Evolutionary conservation across 2,113 vertebrate genomes (phyloP).

Genomic region (Odocoileus virginianus): DNA sequence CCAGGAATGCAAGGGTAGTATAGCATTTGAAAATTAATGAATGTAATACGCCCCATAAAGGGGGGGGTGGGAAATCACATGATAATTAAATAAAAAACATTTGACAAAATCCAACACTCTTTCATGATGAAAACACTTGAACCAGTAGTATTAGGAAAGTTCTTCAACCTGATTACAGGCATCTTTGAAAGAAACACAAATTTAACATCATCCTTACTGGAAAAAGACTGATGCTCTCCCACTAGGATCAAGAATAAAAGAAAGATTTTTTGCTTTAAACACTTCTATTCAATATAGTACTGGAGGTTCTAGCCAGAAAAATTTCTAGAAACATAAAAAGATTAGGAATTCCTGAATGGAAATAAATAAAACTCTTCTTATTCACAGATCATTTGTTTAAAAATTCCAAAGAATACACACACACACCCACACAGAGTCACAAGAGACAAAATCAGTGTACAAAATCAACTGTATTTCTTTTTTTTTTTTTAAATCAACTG

Average conservation of each 20-base stretch:
- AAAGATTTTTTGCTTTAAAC: neutral
- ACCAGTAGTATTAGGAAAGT: neutral
- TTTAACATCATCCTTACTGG: neutral
- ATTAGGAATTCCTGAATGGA: neutral
- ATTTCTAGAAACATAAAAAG: neutral
- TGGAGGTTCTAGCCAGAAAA: neutral
- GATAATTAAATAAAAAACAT: neutral
- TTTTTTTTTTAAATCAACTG: neutral
- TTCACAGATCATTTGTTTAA: neutral
- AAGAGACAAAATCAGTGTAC: neutral
- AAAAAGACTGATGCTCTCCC: neutral
- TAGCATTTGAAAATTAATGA: constrained; percentile 9
- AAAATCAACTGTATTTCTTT: neutral
- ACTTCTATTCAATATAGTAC: neutral
- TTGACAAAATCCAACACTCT: neutral
- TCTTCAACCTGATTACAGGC: neutral
- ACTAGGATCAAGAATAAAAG: neutral
- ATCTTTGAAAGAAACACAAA: neutral
- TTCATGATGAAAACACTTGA: neutral
- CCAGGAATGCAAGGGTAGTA: neutral
- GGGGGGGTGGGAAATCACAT: neutral
- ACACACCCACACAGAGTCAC: neutral
- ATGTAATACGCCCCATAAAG: neutral
- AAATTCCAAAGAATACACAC: neutral
- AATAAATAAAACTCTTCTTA: neutral